phyloP scores from a whole-genome alignment of 2,113 vertebrate genomes.

The Tinamus guttatus region DNA sequence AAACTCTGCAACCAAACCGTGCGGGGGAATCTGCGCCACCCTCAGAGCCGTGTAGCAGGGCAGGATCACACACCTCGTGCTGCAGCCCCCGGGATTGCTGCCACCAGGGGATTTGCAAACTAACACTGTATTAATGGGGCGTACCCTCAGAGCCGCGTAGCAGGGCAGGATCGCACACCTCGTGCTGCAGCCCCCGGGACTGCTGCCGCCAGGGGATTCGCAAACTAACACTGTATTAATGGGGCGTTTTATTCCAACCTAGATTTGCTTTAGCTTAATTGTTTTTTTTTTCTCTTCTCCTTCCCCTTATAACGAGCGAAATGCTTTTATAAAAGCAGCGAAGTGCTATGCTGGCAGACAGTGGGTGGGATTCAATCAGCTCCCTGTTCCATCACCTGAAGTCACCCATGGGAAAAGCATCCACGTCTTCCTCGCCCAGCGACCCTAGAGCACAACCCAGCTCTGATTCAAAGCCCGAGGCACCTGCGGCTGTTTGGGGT shows the following conservation, averaged over 20 bases:
- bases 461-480: neutral
- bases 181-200: neutral
- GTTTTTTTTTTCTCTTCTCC: neutral
- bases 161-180: neutral
- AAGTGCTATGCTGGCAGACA: rapidly evolving
- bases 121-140: neutral
- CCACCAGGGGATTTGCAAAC: neutral
- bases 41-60: neutral
- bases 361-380: neutral
- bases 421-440: neutral
- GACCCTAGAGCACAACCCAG: neutral
- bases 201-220: neutral
- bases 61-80: neutral
- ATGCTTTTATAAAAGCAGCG: neutral
- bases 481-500: rapidly evolving
- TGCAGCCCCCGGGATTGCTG: neutral
- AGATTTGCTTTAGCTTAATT: neutral
- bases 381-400: neutral
- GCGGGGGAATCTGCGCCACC: constrained; percentile 3
- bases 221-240: neutral
- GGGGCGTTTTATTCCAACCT: neutral
- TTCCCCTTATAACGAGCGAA: neutral
- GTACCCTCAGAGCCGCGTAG: neutral
- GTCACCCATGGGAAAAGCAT: neutral
- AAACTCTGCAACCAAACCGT: neutral